Conservation (phyloP, 2,113 vertebrate species). For the Naja naja region DNA sequence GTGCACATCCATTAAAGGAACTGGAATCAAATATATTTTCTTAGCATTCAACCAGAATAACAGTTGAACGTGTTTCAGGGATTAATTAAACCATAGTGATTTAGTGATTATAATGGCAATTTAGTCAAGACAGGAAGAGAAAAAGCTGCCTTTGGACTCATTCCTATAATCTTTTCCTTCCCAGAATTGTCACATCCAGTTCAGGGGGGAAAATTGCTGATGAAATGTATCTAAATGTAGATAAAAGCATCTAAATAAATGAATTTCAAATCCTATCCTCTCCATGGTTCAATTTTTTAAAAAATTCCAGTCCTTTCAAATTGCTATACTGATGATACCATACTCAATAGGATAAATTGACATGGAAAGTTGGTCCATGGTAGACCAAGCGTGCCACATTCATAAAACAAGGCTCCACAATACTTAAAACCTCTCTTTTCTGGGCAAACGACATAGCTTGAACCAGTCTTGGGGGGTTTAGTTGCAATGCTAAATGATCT, state of each 20-base stretch:
- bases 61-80: background rate
- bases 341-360: background rate
- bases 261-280: background rate
- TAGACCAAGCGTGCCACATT: background rate
- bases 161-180: background rate
- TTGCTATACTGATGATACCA: background rate
- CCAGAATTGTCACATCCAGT: background rate
- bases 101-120: background rate
- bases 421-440: background rate
- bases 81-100: background rate
- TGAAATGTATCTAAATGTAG: background rate
- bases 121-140: background rate
- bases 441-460: background rate
- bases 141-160: background rate
- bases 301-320: background rate
- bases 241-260: background rate
- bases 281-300: too few relatives aligned
- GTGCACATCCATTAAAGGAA: background rate
- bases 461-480: background rate
- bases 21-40: background rate
- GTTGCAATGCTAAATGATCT: background rate
- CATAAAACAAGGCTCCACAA: background rate
- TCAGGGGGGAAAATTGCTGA: background rate
- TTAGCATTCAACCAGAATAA: background rate
- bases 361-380: background rate